Percentiles rank a stretch among this genome's conserved stretches.
phyloP scores from a whole-genome alignment of 1,140 invertebrate species.

The Lepeophtheirus salmonis region DNA sequence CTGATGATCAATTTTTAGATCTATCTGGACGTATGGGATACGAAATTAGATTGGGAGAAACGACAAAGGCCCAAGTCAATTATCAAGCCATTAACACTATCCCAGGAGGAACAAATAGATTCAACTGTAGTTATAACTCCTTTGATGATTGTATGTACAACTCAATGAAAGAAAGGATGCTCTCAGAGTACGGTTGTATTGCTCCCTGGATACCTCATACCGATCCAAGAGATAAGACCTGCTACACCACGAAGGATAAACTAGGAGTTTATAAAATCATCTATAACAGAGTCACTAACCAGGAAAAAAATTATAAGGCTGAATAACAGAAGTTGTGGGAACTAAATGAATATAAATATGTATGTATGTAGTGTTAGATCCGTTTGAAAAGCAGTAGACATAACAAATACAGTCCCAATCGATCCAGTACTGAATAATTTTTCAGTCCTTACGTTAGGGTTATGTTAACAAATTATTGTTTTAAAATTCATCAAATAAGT shows the following conservation, averaged over 20 bases:
- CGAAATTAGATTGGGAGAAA: background rate
- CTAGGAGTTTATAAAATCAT: background rate
- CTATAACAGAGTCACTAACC: background rate
- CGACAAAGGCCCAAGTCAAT: background rate
- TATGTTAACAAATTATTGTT: no score
- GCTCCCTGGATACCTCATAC: background rate
- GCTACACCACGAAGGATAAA: background rate
- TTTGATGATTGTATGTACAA: background rate
- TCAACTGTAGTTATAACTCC: background rate
- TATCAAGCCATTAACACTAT: background rate
- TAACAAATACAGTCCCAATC: no score
- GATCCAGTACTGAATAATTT: no score
- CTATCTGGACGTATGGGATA: background rate
- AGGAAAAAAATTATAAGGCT: background rate
- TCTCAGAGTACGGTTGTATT: background rate
- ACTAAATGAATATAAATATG: no score
- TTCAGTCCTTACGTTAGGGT: no score
- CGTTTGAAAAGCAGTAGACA: no score
- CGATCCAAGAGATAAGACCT: background rate
- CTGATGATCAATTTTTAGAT: background rate
- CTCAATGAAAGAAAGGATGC: background rate
- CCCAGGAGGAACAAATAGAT: background rate
- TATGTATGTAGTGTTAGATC: no score
- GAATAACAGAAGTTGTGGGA: no score
- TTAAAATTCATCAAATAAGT: no score